These are phyloP conservation scores for Euleptes europaea DNA, from an alignment of 2,113 vertebrate genomes.

Conservation along the genomic window DNA sequence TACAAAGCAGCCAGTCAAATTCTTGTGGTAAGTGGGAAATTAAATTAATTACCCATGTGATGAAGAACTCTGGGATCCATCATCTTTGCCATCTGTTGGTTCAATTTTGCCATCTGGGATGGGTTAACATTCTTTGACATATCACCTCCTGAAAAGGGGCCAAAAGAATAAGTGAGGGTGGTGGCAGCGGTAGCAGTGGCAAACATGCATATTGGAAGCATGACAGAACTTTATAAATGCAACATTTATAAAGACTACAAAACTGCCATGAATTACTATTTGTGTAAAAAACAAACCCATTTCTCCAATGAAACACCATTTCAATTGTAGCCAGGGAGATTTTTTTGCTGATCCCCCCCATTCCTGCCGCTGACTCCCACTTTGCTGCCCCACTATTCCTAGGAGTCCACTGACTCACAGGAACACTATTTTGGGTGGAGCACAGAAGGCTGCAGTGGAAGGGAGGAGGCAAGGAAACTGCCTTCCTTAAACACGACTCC, in stretches of 20 bases:
- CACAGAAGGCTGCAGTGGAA: background rate
- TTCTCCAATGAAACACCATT: too few species aligned
- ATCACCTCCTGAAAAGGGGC: conserved; percentile 85
- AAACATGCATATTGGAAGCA: background rate
- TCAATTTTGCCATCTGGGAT: conserved; percentile 97
- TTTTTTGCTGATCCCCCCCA: background rate
- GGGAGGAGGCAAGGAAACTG: background rate
- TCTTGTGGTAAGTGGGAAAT: background rate
- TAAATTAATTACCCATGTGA: conserved; percentile 89
- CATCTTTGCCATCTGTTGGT: conserved; percentile 99
- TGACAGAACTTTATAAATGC: background rate
- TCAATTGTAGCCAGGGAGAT: too few species aligned
- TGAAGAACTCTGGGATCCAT: conserved; percentile 99
- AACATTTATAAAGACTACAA: too few species aligned
- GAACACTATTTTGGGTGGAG: background rate
- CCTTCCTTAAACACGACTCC: too few species aligned
- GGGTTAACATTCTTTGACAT: conserved; percentile 99
- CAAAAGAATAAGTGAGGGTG: background rate
- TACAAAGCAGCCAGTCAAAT: background rate
- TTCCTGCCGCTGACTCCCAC: background rate
- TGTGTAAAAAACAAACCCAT: too few species aligned
- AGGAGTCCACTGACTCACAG: background rate
- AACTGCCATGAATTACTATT: too few species aligned
- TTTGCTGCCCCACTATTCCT: background rate
- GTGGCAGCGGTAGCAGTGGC: background rate